Evolutionary conservation across 2,888 invertebrate genomes (phyloP).

Genomic region (Adineta ricciae): DNA sequence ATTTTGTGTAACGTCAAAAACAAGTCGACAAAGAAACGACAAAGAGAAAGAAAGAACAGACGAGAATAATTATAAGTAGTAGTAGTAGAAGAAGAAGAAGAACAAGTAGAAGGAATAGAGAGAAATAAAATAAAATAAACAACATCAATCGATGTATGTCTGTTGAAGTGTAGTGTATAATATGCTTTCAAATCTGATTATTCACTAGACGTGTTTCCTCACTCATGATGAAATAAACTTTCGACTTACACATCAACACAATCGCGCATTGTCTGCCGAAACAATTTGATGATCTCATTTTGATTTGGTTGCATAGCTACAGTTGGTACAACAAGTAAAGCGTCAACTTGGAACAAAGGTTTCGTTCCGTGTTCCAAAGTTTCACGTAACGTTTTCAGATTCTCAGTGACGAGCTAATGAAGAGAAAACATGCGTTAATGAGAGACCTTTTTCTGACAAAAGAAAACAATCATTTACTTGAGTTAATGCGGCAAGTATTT

Average conservation of each 20-base stretch:
- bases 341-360: slow-evolving; percentile 69
- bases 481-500: slow-evolving; percentile 62
- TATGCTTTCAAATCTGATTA: background rate
- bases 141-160: background rate
- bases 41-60: background rate
- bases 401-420: slow-evolving; percentile 58
- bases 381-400: slow-evolving; percentile 62
- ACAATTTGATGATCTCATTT: slow-evolving; percentile 66
- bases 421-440: too few species aligned
- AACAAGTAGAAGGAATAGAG: too few species aligned
- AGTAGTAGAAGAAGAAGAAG: too few species aligned
- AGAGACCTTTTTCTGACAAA: too few species aligned
- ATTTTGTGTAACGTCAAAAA: background rate
- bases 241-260: slow-evolving; percentile 61
- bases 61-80: background rate
- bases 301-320: slow-evolving; percentile 66
- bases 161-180: background rate
- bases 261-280: slow-evolving; percentile 65
- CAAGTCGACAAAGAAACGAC: background rate
- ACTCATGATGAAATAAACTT: background rate
- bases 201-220: background rate
- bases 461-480: slow-evolving; percentile 53
- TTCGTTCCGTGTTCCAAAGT: slow-evolving; percentile 54
- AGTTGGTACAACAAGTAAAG: slow-evolving; percentile 64
- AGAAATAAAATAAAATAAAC: background rate